A percentile compares a stretch with the other conserved stretches of the same genome.
Evolutionary conservation across 2,797 vertebrate genomes (phyloP).

Genomic region (Triplophysa bombifrons): DNA sequence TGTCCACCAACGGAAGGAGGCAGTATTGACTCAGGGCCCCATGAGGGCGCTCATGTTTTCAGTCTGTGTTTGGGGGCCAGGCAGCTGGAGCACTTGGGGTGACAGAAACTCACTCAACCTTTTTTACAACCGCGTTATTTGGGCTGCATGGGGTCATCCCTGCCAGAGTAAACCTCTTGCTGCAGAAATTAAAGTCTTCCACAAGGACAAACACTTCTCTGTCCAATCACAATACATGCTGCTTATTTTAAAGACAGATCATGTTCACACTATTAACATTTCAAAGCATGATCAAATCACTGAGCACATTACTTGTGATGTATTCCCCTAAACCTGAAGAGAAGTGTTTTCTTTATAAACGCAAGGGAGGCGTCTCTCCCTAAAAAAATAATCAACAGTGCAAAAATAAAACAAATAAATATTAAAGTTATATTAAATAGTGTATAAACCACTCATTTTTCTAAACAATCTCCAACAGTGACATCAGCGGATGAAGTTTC

Average conservation of each 20-base stretch:
- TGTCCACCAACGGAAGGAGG: conserved; percentile 64
- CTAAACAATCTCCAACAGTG: background rate
- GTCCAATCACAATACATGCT: conserved; percentile 73
- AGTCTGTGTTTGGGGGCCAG: conserved; percentile 69
- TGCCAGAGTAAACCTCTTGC: conserved; percentile 70
- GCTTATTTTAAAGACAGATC: conserved; percentile 67
- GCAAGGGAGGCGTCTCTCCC: background rate
- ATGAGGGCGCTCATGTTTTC: conserved; percentile 69
- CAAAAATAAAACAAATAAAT: conserved; percentile 3
- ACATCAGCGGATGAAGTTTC: background rate
- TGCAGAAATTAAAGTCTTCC: conserved; percentile 60
- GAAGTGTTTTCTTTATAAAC: background rate
- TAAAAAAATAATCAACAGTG: background rate
- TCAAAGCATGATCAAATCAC: conserved; percentile 68
- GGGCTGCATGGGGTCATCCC: conserved; percentile 53
- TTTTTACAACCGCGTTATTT: conserved; percentile 61
- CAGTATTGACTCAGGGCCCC: conserved; percentile 77
- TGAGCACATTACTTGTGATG: conserved; percentile 53
- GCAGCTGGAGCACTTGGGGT: conserved; percentile 65
- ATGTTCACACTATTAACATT: conserved; percentile 68
- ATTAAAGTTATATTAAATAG: background rate
- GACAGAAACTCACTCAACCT: conserved; percentile 67
- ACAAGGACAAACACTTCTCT: conserved; percentile 68
- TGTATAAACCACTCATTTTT: background rate
- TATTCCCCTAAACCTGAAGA: background rate